A percentile compares a stretch with the other conserved stretches of the same genome.
phyloP scores from a whole-genome alignment of 1,140 invertebrate genomes.

The Cyclargus thomasi region DNA sequence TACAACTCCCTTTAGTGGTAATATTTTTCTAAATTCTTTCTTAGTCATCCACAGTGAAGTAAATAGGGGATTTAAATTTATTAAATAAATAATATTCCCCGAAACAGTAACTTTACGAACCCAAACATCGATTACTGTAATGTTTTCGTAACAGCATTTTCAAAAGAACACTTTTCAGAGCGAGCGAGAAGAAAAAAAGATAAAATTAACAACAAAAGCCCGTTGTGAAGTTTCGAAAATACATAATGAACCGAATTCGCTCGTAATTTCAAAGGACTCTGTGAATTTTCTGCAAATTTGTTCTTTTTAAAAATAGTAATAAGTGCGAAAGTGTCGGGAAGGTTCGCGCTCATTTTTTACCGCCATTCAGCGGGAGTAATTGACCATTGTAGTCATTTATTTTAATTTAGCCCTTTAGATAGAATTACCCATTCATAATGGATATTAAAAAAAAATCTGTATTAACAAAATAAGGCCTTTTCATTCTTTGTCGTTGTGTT shows the following conservation, averaged over 20 bases:
- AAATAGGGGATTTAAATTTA: too few relatives aligned
- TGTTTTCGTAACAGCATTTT: neutral
- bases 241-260: constrained; percentile 3
- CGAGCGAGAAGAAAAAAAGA: neutral
- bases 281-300: neutral
- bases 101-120: too few relatives aligned
- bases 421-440: neutral
- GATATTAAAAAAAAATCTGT: too few relatives aligned
- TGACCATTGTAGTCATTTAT: neutral
- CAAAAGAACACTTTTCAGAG: neutral
- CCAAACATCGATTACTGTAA: neutral
- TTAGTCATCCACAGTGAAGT: too few relatives aligned
- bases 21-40: too few relatives aligned
- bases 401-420: neutral
- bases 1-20: too few relatives aligned
- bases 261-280: constrained; percentile 26
- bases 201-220: neutral
- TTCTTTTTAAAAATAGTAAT: constrained; percentile 4
- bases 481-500: too few relatives aligned
- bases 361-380: neutral
- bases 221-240: constrained; percentile 6
- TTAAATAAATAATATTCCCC: too few relatives aligned
- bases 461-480: too few relatives aligned
- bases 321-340: neutral
- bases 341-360: neutral